Base-by-base conservation (phyloP, 2,888 invertebrate genomes). In the Lycia hirtaria region DNA sequence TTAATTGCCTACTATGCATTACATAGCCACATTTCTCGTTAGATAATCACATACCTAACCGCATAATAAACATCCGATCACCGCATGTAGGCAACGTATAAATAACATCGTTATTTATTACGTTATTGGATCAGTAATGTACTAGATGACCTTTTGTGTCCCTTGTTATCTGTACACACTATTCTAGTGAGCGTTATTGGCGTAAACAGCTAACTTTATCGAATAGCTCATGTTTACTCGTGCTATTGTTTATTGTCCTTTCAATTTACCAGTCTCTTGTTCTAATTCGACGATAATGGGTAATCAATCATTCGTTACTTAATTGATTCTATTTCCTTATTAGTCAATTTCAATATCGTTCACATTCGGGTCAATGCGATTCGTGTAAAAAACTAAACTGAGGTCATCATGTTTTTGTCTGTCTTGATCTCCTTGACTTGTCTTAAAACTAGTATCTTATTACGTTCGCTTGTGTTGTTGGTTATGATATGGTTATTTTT, bases 231-330 rank as follows among this genome's bases (percentile, higher is more conserved):
- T 67, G 66, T 73, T 78, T 73, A 82, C 82, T 83, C 78, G 76
- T 56, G 41, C 67, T 57, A 76, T 81, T 81, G 79, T 82, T 81
- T 76, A 79, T 79, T 81, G 75, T 72, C 64, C 69, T 66, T 60
- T 70, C 62, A 60, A 70, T 60, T 75, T 72, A 76, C 72, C 77
- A 68, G 68, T 70, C 67, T 53, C 66, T 68, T 67, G 66, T 72
- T 73, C 69, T 64, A 71, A 68, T 62, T 75, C 75, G 56, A 57
- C 63, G 62, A 65, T 68, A 69, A 67, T 45, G 56, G 48, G 58
- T 73, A 69, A 70, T 67, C 69, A 69, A 70, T 67, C 69, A 66
- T 71, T 71, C 63, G 63, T 72, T 68, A 58, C 48, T 55, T 19
- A 22, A 45, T 55, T 56, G 48, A 54, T 54, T 57, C 52, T 45